Evolutionary conservation across 1,140 invertebrate genomes (phyloP), one percentile per base, ranked within the genome.

Genomic region (Oreohelix idahoensis): DNA sequence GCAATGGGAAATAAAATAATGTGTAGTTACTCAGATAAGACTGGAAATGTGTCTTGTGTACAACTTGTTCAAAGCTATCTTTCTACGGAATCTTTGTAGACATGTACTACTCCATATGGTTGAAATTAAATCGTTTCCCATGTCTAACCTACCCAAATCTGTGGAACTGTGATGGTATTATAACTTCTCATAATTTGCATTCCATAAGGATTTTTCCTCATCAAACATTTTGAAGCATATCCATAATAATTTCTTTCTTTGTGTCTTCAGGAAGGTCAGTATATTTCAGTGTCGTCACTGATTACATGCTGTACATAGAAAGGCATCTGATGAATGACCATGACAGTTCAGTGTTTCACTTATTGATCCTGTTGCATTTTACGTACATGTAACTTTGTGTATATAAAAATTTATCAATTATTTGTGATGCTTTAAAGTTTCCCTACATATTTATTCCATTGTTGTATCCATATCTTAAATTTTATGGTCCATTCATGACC

Each of bases 161-260:
- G 32, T 77, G 45, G 45, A 77, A 79, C 77, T 79, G 77, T 79
- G 77, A 79, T 79, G 77, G 58, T 79, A 53, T 79, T 79, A 38
- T 79, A 58, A 66, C 58, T 58, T 66, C 77, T 78, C 51, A 42
- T 66, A 39, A 79, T 39, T 38, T 79, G 77, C 77, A 79, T 79
- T 79, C 77, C 77, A 79, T 39, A 42, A 79, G 29, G 4, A 32
- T 66, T 79, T 29, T 79, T 45, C 58, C 58, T 53, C 29, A n/a
- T 53, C 73, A 23, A 13, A 23, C 53, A 53, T 2, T 45, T 42
- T 77, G n/a, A 53, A 69, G 23, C 63, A 79, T 38, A 79, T 49
- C 38, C 45, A n/a, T 78, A 36, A 66, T 63, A 36, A 76, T 66
- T 36, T 63, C n/a, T 29, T 53, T 23, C 17, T 11, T 79, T 38